Percentiles rank a stretch among this genome's conserved stretches.
Conservation (phyloP, 2,797 vertebrate species). For the Danio albolineatus region DNA sequence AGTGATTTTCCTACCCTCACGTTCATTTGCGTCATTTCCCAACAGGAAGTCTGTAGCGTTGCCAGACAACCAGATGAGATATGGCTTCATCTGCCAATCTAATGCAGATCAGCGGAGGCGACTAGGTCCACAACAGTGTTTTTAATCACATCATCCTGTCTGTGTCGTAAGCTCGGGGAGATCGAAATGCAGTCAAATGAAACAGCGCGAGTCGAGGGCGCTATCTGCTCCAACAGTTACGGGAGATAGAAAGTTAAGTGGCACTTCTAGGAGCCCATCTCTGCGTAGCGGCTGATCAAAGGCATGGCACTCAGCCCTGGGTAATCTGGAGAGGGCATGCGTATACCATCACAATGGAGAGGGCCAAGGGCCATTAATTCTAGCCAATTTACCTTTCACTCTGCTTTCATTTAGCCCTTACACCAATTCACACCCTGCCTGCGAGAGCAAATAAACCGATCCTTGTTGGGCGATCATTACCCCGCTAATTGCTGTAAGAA, state of each 20-base stretch:
- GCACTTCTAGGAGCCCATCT: slow-evolving; percentile 75
- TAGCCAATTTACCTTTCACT: slow-evolving; percentile 85
- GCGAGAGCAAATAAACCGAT: slow-evolving; percentile 82
- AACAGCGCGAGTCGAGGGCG: slow-evolving; percentile 62
- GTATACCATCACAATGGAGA: slow-evolving; percentile 71
- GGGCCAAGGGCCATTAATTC: slow-evolving; percentile 83
- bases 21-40: slow-evolving; percentile 20
- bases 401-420: slow-evolving; percentile 82
- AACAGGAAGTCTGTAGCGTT: slow-evolving; percentile 15
- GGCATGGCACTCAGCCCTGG: slow-evolving; percentile 74
- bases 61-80: slow-evolving; percentile 16
- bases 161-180: slow-evolving; percentile 74
- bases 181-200: slow-evolving; percentile 80
- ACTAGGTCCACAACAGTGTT: slow-evolving; percentile 58
- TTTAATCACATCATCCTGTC: slow-evolving; percentile 66
- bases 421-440: slow-evolving; percentile 82
- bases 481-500: slow-evolving; percentile 84
- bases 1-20: neutral
- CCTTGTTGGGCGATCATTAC: slow-evolving; percentile 85
- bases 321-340: slow-evolving; percentile 69
- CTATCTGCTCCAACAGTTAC: slow-evolving; percentile 67
- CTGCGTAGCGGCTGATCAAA: slow-evolving; percentile 79
- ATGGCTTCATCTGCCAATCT: slow-evolving; percentile 29
- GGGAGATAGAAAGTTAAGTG: slow-evolving; percentile 73
- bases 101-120: slow-evolving; percentile 57